These are phyloP conservation scores for Orthosia incerta DNA, from an alignment of 2,888 invertebrate genomes.

Conservation along the genomic window DNA sequence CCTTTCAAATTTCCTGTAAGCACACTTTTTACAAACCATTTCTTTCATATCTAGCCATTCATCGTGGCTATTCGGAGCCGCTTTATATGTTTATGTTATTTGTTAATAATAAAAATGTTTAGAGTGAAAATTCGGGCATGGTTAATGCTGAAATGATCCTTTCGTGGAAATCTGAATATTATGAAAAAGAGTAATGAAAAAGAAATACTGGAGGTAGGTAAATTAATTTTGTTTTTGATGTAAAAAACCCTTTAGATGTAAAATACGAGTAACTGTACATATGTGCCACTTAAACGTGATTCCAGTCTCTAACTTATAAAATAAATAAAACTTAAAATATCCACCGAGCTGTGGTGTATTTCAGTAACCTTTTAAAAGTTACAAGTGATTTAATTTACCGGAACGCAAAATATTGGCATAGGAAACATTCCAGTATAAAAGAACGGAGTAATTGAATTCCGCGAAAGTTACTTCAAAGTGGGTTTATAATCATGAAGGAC, in stretches of 20 bases:
- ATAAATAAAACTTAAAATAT: conserved; percentile 9
- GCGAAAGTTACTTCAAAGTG: conserved; percentile 37
- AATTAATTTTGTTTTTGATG: conserved; percentile 10
- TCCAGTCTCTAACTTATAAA: neutral
- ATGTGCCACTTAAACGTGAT: too few relatives aligned
- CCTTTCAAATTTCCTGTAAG: conserved; percentile 58
- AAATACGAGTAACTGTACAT: neutral
- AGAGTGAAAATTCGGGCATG: conserved; percentile 22
- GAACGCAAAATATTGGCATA: conserved; percentile 45
- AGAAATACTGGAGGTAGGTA: neutral
- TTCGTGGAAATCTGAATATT: neutral
- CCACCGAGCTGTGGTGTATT: conserved; percentile 18
- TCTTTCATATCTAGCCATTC: conserved; percentile 56
- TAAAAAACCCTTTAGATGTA: neutral
- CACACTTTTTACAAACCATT: conserved; percentile 50
- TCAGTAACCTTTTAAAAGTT: conserved; percentile 38
- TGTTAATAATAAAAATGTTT: conserved; percentile 49
- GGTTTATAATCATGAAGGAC: conserved; percentile 37
- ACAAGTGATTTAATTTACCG: conserved; percentile 41
- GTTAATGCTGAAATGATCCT: conserved; percentile 27
- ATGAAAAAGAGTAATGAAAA: conserved; percentile 7
- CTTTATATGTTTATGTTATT: conserved; percentile 21
- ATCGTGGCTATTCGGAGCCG: conserved; percentile 37
- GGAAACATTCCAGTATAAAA: conserved; percentile 36
- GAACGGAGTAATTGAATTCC: conserved; percentile 40